Conservation (phyloP, 2,888 invertebrate genomes). For the Dinocampus coccinellae region DNA sequence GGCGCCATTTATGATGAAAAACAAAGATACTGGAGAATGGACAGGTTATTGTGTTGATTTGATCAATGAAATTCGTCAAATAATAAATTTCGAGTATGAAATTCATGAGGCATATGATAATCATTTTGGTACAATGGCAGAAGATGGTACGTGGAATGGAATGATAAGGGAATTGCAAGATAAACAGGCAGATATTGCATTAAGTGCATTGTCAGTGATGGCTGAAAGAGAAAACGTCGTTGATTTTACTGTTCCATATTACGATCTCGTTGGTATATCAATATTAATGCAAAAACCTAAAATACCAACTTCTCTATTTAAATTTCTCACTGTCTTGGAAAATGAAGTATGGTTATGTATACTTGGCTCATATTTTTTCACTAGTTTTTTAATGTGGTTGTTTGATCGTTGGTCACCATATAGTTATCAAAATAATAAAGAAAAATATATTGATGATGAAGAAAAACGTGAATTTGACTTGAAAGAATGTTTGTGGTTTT, state of each 20-base stretch:
- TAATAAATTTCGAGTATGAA: conserved; percentile 83
- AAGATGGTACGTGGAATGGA: conserved; percentile 87
- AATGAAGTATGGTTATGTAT: conserved; percentile 98
- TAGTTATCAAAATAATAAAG: conserved; percentile 94
- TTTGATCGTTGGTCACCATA: conserved; percentile 98
- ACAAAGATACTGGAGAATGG: conserved; percentile 70
- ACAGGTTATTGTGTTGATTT: conserved; percentile 95
- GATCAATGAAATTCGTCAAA: conserved; percentile 85
- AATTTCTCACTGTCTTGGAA: conserved; percentile 96
- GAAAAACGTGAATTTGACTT: conserved; percentile 95
- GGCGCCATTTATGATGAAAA: conserved; percentile 85
- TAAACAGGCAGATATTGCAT: conserved; percentile 92
- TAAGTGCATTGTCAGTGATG: conserved; percentile 96
- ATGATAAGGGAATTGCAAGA: conserved; percentile 85
- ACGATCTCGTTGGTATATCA: conserved; percentile 96
- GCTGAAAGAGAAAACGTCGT: conserved; percentile 97
- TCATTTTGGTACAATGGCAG: conserved; percentile 90
- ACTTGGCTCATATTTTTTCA: conserved; percentile 93
- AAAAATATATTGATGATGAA: conserved; percentile 92
- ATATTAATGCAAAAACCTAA: conserved; percentile 94
- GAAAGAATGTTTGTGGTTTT: conserved; percentile 98
- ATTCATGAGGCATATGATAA: conserved; percentile 85
- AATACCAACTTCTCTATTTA: conserved; percentile 92
- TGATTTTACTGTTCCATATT: conserved; percentile 98
- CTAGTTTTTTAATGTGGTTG: conserved; percentile 93